Base-by-base conservation (phyloP, 2,113 vertebrate species). In the Nannospalax galili region DNA sequence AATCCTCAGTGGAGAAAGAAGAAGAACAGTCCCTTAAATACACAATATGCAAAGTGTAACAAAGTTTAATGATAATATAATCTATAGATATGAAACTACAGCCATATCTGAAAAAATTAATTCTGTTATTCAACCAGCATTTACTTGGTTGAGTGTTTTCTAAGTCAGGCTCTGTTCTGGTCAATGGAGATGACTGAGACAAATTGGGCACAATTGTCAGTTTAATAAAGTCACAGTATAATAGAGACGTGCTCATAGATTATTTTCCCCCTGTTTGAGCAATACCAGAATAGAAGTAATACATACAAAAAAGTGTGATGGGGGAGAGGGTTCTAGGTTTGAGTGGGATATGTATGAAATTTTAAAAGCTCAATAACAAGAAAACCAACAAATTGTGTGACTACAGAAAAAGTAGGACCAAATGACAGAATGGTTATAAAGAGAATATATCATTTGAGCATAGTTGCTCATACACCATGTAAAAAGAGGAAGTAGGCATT, bases 251-350 rank as follows among this genome's bases (percentile, higher is more conserved):
- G 28, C 16, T 84, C 37, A 90, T 35, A 87, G 70, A 84, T 91
- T 37, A 74, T 60, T 92, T 78, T 8, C 86, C 60, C 86, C 60
- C 70, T 30, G 9, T 48, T 52, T 77, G 7, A 92, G 52, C 12
- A 69, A 79, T 75, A 7, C 35, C 40, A 85, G 64, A 87, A 84
- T 70, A 90, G 1, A n/a, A n/a, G n/a, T n/a, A n/a, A 92, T n/a
- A 90, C 60, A n/a, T 92, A 75, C 79, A 95, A 19, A 85, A 85
- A 45, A 95, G n/a, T n/a, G n/a, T n/a, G n/a, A n/a, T n/a, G n/a
- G n/a, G n/a, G n/a, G n/a, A n/a, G n/a, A n/a, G n/a, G n/a, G n/a
- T n/a, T n/a, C n/a, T n/a, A n/a, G n/a, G n/a, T n/a, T n/a, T n/a
- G n/a, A n/a, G n/a, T n/a, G n/a, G n/a, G n/a, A n/a, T n/a, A n/a